Conservation (phyloP, 2,888 invertebrate genomes). For the Eupithecia tripunctaria region DNA sequence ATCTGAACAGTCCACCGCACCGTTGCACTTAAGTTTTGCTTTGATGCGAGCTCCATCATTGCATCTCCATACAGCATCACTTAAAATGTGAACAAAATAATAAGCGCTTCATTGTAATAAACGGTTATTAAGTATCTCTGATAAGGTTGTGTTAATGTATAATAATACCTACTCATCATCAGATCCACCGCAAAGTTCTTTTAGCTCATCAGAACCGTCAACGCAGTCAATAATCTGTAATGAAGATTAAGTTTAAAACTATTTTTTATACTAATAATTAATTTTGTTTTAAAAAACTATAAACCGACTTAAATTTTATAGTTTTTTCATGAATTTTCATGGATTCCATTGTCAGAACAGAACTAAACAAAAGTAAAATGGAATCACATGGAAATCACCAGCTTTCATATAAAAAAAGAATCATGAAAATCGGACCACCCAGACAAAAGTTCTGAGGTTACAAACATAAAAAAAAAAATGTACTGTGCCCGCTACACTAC, state of each 20-base stretch:
- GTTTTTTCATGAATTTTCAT: too few species aligned
- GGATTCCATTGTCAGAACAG: too few species aligned
- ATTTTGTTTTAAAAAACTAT: too few species aligned
- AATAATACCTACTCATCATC: conserved; percentile 19
- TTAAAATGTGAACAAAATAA: not conserved
- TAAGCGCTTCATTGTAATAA: not conserved
- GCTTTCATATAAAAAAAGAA: too few species aligned
- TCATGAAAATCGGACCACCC: too few species aligned
- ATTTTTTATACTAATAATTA: too few species aligned
- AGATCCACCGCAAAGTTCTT: conserved; percentile 16
- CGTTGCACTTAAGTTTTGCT: conserved; percentile 28
- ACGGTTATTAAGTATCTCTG: not conserved
- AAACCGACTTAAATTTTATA: too few species aligned
- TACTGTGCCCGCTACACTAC: too few species aligned
- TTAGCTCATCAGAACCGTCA: conserved; percentile 34
- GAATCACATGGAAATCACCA: too few species aligned
- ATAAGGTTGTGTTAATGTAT: not conserved
- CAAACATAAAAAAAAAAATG: too few species aligned
- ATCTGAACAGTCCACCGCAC: conserved; percentile 32
- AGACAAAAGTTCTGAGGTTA: too few species aligned
- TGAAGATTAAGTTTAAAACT: not conserved
- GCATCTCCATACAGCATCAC: conserved; percentile 16
- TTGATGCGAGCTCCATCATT: conserved; percentile 32
- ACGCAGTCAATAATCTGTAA: conserved; percentile 25
- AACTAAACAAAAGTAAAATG: too few species aligned